Evolutionary conservation across 2,888 invertebrate genomes (phyloP).

Genomic region (Meghimatium bilineatum): DNA sequence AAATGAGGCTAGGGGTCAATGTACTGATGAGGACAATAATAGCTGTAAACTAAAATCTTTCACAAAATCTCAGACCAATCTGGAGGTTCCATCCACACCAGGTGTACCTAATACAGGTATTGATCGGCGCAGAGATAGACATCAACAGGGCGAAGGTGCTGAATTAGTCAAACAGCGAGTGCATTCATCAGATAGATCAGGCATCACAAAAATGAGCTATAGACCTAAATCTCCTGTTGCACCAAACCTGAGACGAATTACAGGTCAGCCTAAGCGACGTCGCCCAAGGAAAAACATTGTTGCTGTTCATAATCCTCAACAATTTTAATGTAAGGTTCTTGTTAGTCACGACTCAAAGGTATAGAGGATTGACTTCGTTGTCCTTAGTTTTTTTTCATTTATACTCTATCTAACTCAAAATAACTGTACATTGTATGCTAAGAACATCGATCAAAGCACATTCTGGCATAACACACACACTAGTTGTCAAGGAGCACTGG

Average conservation of each 20-base stretch:
- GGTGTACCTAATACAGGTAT: background rate
- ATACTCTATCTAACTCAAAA: too few relatives aligned
- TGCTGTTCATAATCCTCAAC: conserved; percentile 28
- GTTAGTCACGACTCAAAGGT: too few relatives aligned
- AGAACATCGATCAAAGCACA: too few relatives aligned
- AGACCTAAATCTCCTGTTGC: conserved; percentile 23
- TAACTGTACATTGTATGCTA: too few relatives aligned
- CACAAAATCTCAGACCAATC: background rate
- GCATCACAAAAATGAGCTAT: background rate
- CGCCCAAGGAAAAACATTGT: conserved; percentile 26
- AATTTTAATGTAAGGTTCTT: too few relatives aligned
- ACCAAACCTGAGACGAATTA: conserved; percentile 27
- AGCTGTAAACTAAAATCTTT: background rate
- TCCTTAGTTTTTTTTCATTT: too few relatives aligned
- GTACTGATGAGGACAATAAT: background rate
- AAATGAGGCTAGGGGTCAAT: background rate
- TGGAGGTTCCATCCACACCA: background rate
- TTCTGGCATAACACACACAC: too few relatives aligned
- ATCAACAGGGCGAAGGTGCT: background rate
- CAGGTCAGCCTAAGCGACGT: conserved; percentile 23
- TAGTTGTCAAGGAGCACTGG: too few relatives aligned
- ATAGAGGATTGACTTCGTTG: too few relatives aligned
- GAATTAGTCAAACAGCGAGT: background rate
- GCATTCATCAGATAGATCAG: background rate
- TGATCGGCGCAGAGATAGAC: background rate